Evolutionary conservation across 2,888 invertebrate genomes (phyloP), one percentile per base, ranked within the genome.

Genomic region (Catocala sponsa): DNA sequence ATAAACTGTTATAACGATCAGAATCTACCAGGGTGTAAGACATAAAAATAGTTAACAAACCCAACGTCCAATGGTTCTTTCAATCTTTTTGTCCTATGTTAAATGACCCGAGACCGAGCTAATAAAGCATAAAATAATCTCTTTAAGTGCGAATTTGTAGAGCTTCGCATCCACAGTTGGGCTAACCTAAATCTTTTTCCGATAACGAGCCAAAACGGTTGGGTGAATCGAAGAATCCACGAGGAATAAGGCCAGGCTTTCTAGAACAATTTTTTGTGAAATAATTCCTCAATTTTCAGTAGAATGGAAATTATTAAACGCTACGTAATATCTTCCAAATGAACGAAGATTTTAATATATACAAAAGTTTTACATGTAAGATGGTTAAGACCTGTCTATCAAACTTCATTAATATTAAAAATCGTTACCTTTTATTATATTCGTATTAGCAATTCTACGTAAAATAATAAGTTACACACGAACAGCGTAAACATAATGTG

Each of bases 121-220:
- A 75, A 75, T 75, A 74, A 78, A 75, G 69, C 78, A 73, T 76
- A 80, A 74, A 81, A 76, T 82, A 84, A 85, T 82, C 79, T 69
- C 71, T 79, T 80, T 77, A 80, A 75, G 74, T 72, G 70, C 59
- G 79, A 79, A 79, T 83, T 80, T 78, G 73, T 84, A 78, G 70
- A 70, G 80, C 80, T 83, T 81, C 80, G 52, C 58, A 75, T 51
- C 68, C 64, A 76, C 63, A 71, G 70, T 70, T 64, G 54, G 78
- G 65, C 48, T 73, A 72, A 71, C 71, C 78, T 72, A 78, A 83
- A 84, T 85, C 82, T 83, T 74, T 83, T 84, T 79, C 77, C 82
- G 72, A 84, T 84, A 80, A 73, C 73, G 65, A 68, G 50, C 57
- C 44, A 59, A 59, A 74, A 72, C 57, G 72, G 60, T 70, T 63